Base-by-base conservation (phyloP, 2,888 invertebrate genomes). In the Pteria penguin region DNA sequence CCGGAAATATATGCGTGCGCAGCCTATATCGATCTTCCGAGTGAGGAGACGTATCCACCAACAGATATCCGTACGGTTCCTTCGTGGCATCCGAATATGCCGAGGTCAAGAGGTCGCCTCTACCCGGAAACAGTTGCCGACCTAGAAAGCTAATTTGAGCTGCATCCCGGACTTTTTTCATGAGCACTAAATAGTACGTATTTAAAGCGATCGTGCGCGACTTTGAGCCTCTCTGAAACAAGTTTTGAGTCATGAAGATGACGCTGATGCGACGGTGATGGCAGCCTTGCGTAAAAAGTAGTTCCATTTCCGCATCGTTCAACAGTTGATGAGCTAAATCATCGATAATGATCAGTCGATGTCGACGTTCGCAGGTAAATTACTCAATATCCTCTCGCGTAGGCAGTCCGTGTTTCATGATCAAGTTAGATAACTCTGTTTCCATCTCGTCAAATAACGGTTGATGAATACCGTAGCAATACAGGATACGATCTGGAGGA, bases 121-220 rank as follows among this genome's bases (percentile, higher is more conserved):
- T 31, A 5, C 78, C 73, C 0, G 79, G 78, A 66, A 73, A 78
- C 24, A 81, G 73, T 55, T 79, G 79, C 33, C 78, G 75, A 4
- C 81, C 79, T 57, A 78, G 73, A 14, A 73, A 70, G 52, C 71
- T 66, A 32, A 78, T 70, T 76, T 80, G 80, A 45, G 76, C 36
- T 36, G 75, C 74, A 69, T 78, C 79, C 32, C 80, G 26, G 3
- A 55, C 63, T 55, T 81, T 82, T 71, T 71, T 71, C 71, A 71
- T 71, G 29, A 71, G 26, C 14, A 54, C 71, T 22, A 71, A n/a
- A 58, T 79, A 81, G 31, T 79, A 79, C 0, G 75, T 79, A 54
- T 81, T 81, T 2, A 81, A 29, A 62, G 76, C 73, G 18, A 79
- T 81, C 36, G 81, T 79, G 2, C 79, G 78, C 36, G 78, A 76